These are phyloP conservation scores for Nymphalis urticae DNA, from an alignment of 2,888 invertebrate genomes.

Conservation along the genomic window DNA sequence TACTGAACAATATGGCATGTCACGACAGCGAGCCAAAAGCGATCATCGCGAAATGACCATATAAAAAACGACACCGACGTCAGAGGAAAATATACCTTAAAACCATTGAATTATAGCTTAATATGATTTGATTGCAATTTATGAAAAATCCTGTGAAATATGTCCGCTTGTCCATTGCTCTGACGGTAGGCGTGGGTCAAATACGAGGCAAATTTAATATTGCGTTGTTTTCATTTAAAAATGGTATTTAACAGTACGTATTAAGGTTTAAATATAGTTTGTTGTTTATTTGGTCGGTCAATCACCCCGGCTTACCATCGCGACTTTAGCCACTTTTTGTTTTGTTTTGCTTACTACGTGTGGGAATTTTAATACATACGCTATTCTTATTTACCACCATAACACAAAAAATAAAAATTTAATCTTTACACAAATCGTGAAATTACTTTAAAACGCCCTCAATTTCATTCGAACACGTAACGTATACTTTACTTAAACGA, in stretches of 20 bases:
- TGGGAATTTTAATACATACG: conserved; percentile 18
- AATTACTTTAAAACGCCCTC: conserved; percentile 25
- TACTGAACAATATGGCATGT: conserved; percentile 77
- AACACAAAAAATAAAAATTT: conserved; percentile 18
- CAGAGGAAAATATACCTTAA: conserved; percentile 53
- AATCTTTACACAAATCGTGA: conserved; percentile 26
- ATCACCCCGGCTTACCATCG: conserved; percentile 58
- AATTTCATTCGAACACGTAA: conserved; percentile 43
- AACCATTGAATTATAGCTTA: conserved; percentile 51
- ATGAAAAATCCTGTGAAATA: conserved; percentile 70
- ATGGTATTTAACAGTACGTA: conserved; percentile 52
- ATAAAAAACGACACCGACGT: conserved; percentile 43
- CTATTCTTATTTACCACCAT: conserved; percentile 1
- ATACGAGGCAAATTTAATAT: conserved; percentile 58
- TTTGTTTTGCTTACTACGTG: conserved; percentile 47
- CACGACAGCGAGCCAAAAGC: conserved; percentile 73
- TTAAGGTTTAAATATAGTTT: conserved; percentile 49
- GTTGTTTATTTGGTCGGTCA: conserved; percentile 49
- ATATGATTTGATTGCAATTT: conserved; percentile 43
- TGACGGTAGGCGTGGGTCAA: conserved; percentile 77
- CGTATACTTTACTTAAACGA: conserved; percentile 78
- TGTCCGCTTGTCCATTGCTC: conserved; percentile 69
- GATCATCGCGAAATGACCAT: conserved; percentile 61
- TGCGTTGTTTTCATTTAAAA: conserved; percentile 53
- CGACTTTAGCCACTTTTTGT: conserved; percentile 48